Conservation (phyloP, 2,888 invertebrate genomes). For the Papilio demoleus region DNA sequence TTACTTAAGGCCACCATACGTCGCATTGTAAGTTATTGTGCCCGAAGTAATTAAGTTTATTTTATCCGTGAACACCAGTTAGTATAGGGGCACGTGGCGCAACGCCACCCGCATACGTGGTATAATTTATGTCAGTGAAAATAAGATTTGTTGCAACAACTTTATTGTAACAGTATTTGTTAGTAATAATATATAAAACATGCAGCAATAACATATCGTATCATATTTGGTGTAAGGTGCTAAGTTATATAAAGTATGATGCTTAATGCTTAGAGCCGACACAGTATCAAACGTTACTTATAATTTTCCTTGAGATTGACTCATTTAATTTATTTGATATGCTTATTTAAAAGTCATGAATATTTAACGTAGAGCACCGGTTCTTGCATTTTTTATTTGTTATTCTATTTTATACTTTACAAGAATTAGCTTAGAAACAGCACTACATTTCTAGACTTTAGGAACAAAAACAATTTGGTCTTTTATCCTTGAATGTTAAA, state of each 20-base stretch:
- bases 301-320: background rate
- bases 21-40: constrained; percentile 2
- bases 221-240: no score
- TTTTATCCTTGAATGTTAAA: background rate
- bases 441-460: background rate
- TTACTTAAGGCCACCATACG: background rate
- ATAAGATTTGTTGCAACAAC: background rate
- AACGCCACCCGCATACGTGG: constrained; percentile 30
- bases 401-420: background rate
- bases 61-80: constrained; percentile 17
- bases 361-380: constrained; percentile 3
- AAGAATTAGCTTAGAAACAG: background rate
- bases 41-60: background rate
- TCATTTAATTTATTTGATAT: background rate
- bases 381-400: constrained; percentile 3
- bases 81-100: constrained; percentile 27
- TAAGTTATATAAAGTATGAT: no score
- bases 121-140: constrained; percentile 24
- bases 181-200: no score
- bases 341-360: background rate
- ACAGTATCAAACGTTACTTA: background rate
- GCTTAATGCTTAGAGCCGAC: no score
- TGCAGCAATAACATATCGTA: no score
- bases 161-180: background rate
- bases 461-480: background rate